These are phyloP conservation scores for Actias luna DNA, from an alignment of 2,888 invertebrate species.

Conservation along the genomic window DNA sequence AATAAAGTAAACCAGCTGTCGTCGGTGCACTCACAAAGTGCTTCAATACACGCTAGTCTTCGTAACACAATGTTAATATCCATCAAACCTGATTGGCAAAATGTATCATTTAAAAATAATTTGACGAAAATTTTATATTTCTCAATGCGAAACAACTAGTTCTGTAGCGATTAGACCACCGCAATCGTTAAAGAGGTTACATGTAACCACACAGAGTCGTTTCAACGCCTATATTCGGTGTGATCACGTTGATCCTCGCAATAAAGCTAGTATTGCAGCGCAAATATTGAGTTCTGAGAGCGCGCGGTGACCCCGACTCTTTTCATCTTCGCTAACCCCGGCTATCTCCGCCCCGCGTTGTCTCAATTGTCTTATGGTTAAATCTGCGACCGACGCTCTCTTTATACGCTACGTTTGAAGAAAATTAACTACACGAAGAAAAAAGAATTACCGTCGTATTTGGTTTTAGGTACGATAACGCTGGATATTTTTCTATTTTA, in stretches of 20 bases:
- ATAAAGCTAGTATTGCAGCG: conserved; percentile 73
- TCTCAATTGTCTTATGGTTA: conserved; percentile 67
- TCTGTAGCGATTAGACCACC: conserved; percentile 37
- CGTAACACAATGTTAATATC: conserved; percentile 59
- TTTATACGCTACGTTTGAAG: conserved; percentile 21
- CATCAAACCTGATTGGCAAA: conserved; percentile 43
- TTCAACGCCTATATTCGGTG: conserved; percentile 49
- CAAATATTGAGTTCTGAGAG: conserved; percentile 69
- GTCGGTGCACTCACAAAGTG: conserved; percentile 60
- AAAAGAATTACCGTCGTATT: conserved; percentile 14
- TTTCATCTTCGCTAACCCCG: conserved; percentile 65
- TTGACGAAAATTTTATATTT: conserved; percentile 26
- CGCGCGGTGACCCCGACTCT: conserved; percentile 64
- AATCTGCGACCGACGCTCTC: conserved; percentile 31
- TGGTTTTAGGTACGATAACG: conserved; percentile 31
- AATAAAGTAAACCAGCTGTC: conserved; percentile 71
- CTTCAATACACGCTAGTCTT: conserved; percentile 56
- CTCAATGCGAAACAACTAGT: conserved; percentile 17
- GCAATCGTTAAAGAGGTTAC: conserved; percentile 52
- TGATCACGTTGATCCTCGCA: conserved; percentile 64
- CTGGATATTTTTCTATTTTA: conserved; percentile 27
- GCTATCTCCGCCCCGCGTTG: conserved; percentile 56
- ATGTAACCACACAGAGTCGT: conserved; percentile 34
- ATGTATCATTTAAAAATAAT: conserved; percentile 40
- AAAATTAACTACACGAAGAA: conserved; percentile 8